Evolutionary conservation across 2,888 invertebrate species (phyloP), one percentile per base, ranked within the genome.

Genomic region (Clistopyga incitator): DNA sequence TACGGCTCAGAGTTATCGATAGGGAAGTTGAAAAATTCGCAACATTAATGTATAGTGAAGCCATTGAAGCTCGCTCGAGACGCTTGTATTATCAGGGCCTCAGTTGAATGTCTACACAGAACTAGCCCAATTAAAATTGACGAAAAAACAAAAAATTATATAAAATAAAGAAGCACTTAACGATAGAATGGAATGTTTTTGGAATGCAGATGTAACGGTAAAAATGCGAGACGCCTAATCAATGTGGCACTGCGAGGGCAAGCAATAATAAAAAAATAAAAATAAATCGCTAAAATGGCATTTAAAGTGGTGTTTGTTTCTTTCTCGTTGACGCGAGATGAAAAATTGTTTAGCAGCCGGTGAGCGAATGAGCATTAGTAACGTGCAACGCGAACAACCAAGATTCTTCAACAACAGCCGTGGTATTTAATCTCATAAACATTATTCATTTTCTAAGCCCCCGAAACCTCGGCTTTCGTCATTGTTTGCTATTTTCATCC

Each of bases 401-500:
- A 54, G 3, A 54, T 54, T 61, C 54, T 18, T 68, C 34, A 34
- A 54, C 59, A 47, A 68, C 15, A 59, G n/a, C 34, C 34, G 59
- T 59, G 54, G 15, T 29, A 59, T 64, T 42, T 23, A 34, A 59
- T 38, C 70, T 54, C 13, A 52, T 54, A 45, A 78, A 78, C 45
- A 61, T 59, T 29, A 45, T 78, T 61, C 10, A 2, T 13, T 47
- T 38, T 56, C 20, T 15, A 56, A 61, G 29, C 15, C 42, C 15
- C 25, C 45, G 45, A 68, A 77, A 59, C 8, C 47, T 78, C 68
- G 77, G 77, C 59, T 15, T 25, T 85, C 65, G 80, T 77, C 76
- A 79, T 83, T 47, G 50, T 74, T 65, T 50, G 3, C 23, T 77
- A 45, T 23, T 29, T 84, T 70, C 20, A 56, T 76, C 82, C 82